phyloP scores from a whole-genome alignment of 2,888 invertebrate species.

The Mechanitis mazaeus region DNA sequence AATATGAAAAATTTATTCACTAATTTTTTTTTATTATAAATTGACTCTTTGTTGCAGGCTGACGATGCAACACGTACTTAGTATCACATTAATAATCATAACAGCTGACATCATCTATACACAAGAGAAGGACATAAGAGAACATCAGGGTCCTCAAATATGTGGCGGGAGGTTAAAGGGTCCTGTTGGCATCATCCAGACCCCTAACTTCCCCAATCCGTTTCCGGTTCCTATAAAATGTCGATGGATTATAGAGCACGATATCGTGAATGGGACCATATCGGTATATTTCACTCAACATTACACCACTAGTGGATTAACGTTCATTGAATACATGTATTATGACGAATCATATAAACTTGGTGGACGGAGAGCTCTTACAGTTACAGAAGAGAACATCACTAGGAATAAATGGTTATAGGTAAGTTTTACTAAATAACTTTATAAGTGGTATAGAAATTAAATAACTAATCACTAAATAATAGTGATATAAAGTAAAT shows the following conservation, averaged over 20 bases:
- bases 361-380: conserved; percentile 80
- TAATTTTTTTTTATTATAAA: no score
- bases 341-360: conserved; percentile 82
- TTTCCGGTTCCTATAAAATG: conserved; percentile 90
- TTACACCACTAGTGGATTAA: conserved; percentile 86
- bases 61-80: conserved; percentile 50
- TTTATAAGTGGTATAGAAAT: no score
- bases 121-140: conserved; percentile 44
- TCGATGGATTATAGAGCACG: conserved; percentile 89
- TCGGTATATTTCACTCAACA: conserved; percentile 92
- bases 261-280: conserved; percentile 84
- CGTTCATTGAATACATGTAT: conserved; percentile 85
- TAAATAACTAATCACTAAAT: no score
- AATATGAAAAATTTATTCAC: no score
- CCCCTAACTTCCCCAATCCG: conserved; percentile 88
- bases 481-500: no score
- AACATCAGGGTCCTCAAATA: conserved; percentile 60
- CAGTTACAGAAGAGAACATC: conserved; percentile 84
- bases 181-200: conserved; percentile 83
- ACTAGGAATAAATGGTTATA: conserved; percentile 79
- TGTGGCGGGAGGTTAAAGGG: conserved; percentile 83
- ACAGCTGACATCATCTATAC: conserved; percentile 44
- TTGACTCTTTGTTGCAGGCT: conserved; percentile 63
- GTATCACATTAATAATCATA: conserved; percentile 54
- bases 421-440: conserved; percentile 41